These are phyloP conservation scores for Pseudoatta argentina DNA, from an alignment of 1,140 invertebrate genomes.

Conservation along the genomic window DNA sequence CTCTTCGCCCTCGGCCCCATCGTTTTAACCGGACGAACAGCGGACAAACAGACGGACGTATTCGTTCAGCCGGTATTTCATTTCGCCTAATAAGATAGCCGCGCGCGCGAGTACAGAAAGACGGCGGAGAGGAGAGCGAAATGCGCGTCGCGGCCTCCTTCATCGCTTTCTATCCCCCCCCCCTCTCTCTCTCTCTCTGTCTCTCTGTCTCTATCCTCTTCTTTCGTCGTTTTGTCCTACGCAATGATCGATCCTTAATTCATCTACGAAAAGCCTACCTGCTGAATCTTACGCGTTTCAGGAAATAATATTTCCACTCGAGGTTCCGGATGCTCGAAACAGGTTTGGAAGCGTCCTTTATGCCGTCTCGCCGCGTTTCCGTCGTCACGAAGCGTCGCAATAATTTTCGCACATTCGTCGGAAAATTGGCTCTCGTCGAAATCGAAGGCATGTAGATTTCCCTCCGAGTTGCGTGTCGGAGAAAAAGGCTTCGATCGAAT, in stretches of 20 bases:
- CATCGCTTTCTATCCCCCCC: not conserved
- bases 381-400: not conserved
- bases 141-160: slow-evolving; percentile 4
- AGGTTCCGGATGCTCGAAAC: not conserved
- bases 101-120: slow-evolving; percentile 34
- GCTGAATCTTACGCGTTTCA: not conserved
- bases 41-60: slow-evolving; percentile 78
- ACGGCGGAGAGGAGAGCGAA: not conserved
- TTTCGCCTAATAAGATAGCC: slow-evolving; percentile 71
- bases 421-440: not conserved
- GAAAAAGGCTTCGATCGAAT: too few relatives aligned
- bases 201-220: not conserved
- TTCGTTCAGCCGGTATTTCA: slow-evolving; percentile 72
- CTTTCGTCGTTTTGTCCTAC: not conserved
- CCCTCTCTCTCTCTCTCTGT: not conserved
- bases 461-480: not conserved
- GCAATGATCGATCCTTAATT: slow-evolving; percentile 21
- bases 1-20: slow-evolving; percentile 68
- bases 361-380: too few relatives aligned
- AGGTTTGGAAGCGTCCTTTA: not conserved
- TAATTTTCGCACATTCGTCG: not conserved
- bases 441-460: not conserved
- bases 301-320: not conserved
- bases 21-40: slow-evolving; percentile 64
- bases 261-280: not conserved